Base-by-base conservation (phyloP, 2,113 vertebrate species). In the Anguilla rostrata region DNA sequence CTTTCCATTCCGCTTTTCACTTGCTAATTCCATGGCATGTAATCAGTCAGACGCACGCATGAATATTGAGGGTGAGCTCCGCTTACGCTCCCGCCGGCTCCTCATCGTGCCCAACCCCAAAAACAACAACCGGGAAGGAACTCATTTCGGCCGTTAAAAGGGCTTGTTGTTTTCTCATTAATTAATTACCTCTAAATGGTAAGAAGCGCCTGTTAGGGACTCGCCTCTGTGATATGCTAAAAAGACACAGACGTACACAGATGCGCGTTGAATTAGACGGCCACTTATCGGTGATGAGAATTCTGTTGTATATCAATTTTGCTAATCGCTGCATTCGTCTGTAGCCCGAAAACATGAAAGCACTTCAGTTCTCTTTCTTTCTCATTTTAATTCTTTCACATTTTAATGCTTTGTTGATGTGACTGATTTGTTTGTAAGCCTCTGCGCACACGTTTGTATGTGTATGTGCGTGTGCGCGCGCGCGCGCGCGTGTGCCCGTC, bases 141-240 rank as follows among this genome's bases (percentile, higher is more conserved):
- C 63, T 26, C 12, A 57, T 57, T 57, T 57, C 6, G 6, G 63
- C 63, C 20, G 63, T 18, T 71, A 22, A 26, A 40, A 39, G 84
- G 87, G 60, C 63, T 43, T 1, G 5, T 86, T 91, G 89, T 93
- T 90, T 90, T 87, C 89, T 88, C 88, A 89, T 91, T 91, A 85
- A 83, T 91, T 90, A 90, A 92, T 92, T 92, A 92, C 53, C 60
- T 88, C 86, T 83, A 87, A 90, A 90, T 91, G 92, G 91, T 88
- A 85, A 87, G 90, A 90, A 82, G 80, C 12, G 57, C 41, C 90
- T 89, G 89, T 89, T 91, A 93, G 93, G 89, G 88, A 91, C 90
- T 84, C 89, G 26, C 39, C 89, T 92, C 92, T 94, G 92, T 94
- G 93, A 92, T 94, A 93, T 94, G 93, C 92, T 92, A 94, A 94